These are phyloP conservation scores for Metridium senile DNA, from an alignment of 92 coral and sea anemone genomes.

Conservation along the genomic window DNA sequence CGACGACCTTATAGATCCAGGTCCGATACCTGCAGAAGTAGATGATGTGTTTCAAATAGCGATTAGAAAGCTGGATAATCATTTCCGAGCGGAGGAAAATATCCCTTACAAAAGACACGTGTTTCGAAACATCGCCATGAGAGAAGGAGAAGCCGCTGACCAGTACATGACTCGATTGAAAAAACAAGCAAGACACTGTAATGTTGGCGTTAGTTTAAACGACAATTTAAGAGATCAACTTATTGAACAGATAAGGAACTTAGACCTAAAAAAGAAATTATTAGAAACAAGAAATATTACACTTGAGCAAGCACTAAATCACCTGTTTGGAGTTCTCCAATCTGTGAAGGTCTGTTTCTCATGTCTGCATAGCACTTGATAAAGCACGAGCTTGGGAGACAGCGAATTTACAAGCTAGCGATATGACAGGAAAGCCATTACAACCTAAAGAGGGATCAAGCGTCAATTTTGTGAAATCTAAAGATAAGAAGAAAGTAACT, in stretches of 20 bases:
- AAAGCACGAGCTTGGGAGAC: conserved; percentile 56
- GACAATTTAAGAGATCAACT: conserved; percentile 67
- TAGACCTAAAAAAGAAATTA: conserved; percentile 43
- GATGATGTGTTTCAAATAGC: conserved; percentile 38
- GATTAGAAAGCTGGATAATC: conserved; percentile 58
- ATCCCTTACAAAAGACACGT: conserved; percentile 56
- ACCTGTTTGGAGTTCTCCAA: too few species aligned
- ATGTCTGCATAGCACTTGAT: too few species aligned
- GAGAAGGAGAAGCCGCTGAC: conserved; percentile 59
- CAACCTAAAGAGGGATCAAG: too few species aligned
- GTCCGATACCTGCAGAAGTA: conserved; percentile 28
- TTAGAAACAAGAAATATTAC: conserved; percentile 60
- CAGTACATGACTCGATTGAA: conserved; percentile 47
- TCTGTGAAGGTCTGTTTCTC: too few species aligned
- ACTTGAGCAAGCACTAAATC: conserved; percentile 57
- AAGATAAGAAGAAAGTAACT: background rate
- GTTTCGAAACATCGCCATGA: conserved; percentile 43
- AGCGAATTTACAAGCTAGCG: conserved; percentile 40
- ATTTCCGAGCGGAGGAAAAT: conserved; percentile 50
- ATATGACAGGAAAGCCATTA: conserved; percentile 36
- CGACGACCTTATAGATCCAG: conserved; percentile 53
- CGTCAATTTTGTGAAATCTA: conserved; percentile 13
- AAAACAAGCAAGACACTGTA: conserved; percentile 63
- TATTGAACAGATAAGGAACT: conserved; percentile 38
- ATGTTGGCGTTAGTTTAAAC: conserved; percentile 52